Base-by-base conservation (phyloP, 64 coral and sea anemone species). In the Pocillopora verrucosa region DNA sequence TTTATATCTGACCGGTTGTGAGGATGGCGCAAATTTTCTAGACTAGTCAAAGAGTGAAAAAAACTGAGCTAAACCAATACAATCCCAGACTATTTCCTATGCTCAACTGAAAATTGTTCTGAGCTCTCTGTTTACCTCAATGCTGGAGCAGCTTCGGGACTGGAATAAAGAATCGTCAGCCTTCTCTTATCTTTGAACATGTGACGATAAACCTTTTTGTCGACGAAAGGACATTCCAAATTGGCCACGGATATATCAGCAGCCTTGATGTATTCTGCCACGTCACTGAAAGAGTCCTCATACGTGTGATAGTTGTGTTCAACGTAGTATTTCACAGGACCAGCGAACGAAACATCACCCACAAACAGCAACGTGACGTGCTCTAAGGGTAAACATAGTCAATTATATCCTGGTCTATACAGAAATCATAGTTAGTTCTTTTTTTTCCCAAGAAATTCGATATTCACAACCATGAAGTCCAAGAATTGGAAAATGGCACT, bases 171-270 rank as follows among this genome's bases (percentile, higher is more conserved):
- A 7, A 85, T 16, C 14, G 26, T 20, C 4, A 6, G 1, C 61
- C 60, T 83, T 36, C 20, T 83, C 26, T 13, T 9, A 9, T 24
- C 38, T 72, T 85, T 70, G 64, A 56, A 85, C 20, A 56, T 85
- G 38, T 85, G 12, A 19, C 11, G 60, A 81, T 81, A 81, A 24
- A 81, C 59, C 34, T 74, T 65, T 15, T 89, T 80, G 76, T 59
- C 65, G 36, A 94, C 89, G 59, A 94, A 92, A 17, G 95, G 89
- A 4, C 88, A 89, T 74, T 98, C 95, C 22, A 91, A 69, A 79
- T 98, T 98, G 30, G 78, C 92, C 7, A 98, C 61, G 12, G 92
- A 80, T 37, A 98, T 75, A 63, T 98, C 95, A 14, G 92, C 92
- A 25, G 92, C 19, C 76, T 86, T 93, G 41, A 98, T 80, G 36